Evolutionary conservation across 2,113 vertebrate genomes (phyloP).

Genomic region (Xerus inauris): DNA sequence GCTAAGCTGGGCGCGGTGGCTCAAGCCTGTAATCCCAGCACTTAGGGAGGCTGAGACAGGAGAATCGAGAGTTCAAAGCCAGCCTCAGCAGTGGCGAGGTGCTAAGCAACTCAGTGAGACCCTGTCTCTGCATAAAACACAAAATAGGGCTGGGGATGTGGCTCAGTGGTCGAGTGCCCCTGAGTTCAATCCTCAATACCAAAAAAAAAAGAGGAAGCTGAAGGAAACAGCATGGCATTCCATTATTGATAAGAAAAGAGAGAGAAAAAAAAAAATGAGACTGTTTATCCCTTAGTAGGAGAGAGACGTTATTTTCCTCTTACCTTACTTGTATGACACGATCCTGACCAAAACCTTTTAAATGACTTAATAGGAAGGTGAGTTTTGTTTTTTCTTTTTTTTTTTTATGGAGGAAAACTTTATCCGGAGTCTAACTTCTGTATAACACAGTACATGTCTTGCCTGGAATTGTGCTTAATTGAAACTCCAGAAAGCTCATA

Average conservation of each 20-base stretch:
- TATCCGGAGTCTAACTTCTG: neutral
- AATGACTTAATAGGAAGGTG: neutral
- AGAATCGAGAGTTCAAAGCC: too few relatives aligned
- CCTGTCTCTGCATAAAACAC: too few relatives aligned
- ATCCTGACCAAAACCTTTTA: neutral
- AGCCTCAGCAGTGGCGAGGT: too few relatives aligned
- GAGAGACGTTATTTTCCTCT: neutral
- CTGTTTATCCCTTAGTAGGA: too few relatives aligned
- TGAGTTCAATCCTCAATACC: too few relatives aligned
- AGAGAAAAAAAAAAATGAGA: neutral
- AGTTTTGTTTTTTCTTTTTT: too few relatives aligned
- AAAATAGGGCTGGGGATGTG: too few relatives aligned
- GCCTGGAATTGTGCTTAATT: neutral
- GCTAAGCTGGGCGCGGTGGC: too few relatives aligned
- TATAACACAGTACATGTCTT: neutral
- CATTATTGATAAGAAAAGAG: neutral
- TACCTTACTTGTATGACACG: neutral
- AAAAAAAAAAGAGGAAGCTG: neutral
- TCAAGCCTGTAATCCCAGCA: too few relatives aligned
- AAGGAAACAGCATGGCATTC: neutral
- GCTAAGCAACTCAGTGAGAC: too few relatives aligned
- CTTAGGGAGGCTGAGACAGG: too few relatives aligned
- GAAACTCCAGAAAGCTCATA: neutral
- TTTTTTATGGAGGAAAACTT: neutral
- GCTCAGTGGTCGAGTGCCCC: too few relatives aligned